These are phyloP conservation scores for Drosophila albomicans DNA, from an alignment of 1,140 invertebrate genomes.

Conservation along the genomic window DNA sequence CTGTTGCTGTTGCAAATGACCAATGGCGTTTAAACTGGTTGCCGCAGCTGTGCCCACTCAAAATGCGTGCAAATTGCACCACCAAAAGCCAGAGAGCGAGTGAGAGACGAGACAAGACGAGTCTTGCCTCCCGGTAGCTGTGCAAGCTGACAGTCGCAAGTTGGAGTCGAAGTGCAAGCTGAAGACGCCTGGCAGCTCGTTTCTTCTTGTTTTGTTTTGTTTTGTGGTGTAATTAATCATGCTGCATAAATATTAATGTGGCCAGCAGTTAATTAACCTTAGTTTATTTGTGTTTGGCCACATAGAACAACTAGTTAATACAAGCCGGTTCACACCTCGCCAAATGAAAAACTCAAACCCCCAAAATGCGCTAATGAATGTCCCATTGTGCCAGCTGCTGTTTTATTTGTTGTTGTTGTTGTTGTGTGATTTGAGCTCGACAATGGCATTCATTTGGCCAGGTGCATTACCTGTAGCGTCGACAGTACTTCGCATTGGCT, in stretches of 20 bases:
- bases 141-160: constrained; percentile 58
- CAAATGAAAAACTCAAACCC: not conserved
- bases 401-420: not conserved
- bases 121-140: constrained; percentile 75
- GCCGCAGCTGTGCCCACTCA: constrained; percentile 71
- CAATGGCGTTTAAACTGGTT: constrained; percentile 80
- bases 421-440: constrained; percentile 37
- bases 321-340: constrained; percentile 22
- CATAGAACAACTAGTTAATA: not conserved
- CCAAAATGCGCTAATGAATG: constrained; percentile 13
- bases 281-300: constrained; percentile 70
- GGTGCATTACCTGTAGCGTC: constrained; percentile 20
- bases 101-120: constrained; percentile 19
- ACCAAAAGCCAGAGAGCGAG: constrained; percentile 35
- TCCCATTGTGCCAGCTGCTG: constrained; percentile 12
- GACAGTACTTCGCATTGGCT: constrained; percentile 24
- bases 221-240: constrained; percentile 71
- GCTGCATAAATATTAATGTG: constrained; percentile 75
- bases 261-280: constrained; percentile 80
- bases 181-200: constrained; percentile 47
- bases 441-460: constrained; percentile 31
- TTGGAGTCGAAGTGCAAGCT: constrained; percentile 33
- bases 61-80: constrained; percentile 75
- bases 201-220: constrained; percentile 51
- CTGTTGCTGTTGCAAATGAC: constrained; percentile 63